phyloP scores from a whole-genome alignment of 2,113 vertebrate genomes.

The Pleuronectes platessa region DNA sequence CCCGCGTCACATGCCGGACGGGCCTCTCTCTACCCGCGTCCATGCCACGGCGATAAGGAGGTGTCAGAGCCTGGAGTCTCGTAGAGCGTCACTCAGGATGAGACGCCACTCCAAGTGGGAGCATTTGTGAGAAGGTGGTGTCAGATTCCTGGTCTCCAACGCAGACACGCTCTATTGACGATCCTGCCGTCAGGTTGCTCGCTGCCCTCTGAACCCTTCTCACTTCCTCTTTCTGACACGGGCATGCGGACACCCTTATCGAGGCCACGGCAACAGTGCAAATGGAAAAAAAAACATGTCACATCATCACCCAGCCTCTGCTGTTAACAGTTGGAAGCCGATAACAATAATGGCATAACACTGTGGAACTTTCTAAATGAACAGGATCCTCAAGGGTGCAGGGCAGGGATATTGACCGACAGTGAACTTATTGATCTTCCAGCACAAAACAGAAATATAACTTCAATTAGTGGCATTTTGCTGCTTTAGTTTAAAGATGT shows the following conservation, averaged over 20 bases:
- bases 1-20: slow-evolving; percentile 82
- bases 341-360: slow-evolving; percentile 67
- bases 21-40: slow-evolving; percentile 74
- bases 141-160: slow-evolving; percentile 81
- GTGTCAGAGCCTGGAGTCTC: slow-evolving; percentile 88
- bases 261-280: slow-evolving; percentile 54
- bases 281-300: slow-evolving; percentile 75
- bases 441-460: neutral
- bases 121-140: slow-evolving; percentile 77
- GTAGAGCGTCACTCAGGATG: slow-evolving; percentile 84
- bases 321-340: slow-evolving; percentile 73
- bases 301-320: slow-evolving; percentile 69
- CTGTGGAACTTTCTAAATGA: slow-evolving; percentile 51
- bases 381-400: slow-evolving; percentile 54
- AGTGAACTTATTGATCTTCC: slow-evolving; percentile 8
- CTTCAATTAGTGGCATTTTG: neutral
- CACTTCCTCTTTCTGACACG: slow-evolving; percentile 69
- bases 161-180: slow-evolving; percentile 64
- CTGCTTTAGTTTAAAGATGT: too few species aligned
- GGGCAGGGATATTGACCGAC: slow-evolving; percentile 14
- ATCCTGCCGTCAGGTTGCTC: slow-evolving; percentile 49
- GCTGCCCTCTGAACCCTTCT: slow-evolving; percentile 63
- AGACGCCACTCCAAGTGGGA: slow-evolving; percentile 80
- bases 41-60: slow-evolving; percentile 87
- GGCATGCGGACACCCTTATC: slow-evolving; percentile 67